phyloP scores from a whole-genome alignment of 2,113 vertebrate genomes.

The Sapayoa aenigma region DNA sequence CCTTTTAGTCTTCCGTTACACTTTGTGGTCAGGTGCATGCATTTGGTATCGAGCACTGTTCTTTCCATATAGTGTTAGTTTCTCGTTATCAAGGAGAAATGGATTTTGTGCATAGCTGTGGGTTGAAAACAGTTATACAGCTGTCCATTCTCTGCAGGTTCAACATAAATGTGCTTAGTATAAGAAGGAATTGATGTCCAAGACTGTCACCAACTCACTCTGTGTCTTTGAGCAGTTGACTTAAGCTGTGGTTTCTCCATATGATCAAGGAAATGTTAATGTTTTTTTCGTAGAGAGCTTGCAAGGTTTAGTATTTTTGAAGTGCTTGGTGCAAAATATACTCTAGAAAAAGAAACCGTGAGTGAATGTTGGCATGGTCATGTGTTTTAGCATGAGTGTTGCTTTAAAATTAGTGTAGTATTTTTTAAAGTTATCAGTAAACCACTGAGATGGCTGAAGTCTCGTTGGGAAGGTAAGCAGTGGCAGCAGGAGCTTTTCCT shows the following conservation, averaged over 20 bases:
- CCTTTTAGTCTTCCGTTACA: not conserved
- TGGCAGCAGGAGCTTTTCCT: not conserved
- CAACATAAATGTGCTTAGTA: not conserved
- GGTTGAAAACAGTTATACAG: not conserved
- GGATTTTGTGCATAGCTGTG: not conserved
- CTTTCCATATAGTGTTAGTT: not conserved
- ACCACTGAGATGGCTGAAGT: not conserved
- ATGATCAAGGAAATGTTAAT: not conserved
- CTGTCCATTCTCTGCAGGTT: not conserved
- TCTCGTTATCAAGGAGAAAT: not conserved
- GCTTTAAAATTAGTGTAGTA: not conserved
- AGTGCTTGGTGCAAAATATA: not conserved
- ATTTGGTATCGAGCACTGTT: not conserved
- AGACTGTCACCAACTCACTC: not conserved
- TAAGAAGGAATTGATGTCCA: not conserved
- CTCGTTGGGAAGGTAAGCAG: not conserved
- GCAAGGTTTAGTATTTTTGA: not conserved
- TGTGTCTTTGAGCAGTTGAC: not conserved
- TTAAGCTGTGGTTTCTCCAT: not conserved
- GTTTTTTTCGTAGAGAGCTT: not conserved
- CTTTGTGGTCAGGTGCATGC: not conserved
- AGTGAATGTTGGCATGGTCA: not conserved
- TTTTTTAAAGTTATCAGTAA: not conserved
- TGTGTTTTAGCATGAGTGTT: not conserved
- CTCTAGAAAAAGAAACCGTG: not conserved